Evolutionary conservation across 2,113 vertebrate genomes (phyloP).

Genomic region (Triplophysa dalaica): DNA sequence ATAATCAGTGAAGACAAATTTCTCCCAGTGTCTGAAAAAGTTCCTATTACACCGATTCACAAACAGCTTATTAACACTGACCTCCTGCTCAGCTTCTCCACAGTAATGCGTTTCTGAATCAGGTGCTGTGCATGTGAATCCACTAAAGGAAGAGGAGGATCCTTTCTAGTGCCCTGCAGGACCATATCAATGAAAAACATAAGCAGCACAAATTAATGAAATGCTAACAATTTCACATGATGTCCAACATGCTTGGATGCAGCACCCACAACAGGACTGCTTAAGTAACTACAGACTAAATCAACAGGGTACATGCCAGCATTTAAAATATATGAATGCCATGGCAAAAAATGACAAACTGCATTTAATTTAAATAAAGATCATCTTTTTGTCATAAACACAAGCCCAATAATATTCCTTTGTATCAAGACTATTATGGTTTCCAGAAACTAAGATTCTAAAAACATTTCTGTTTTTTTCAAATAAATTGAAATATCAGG

Average conservation of each 20-base stretch:
- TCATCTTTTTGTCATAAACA: too few relatives aligned
- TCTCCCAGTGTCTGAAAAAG: too few relatives aligned
- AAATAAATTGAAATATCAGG: too few relatives aligned
- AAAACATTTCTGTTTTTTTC: too few relatives aligned
- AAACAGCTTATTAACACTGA: slow-evolving; percentile 65
- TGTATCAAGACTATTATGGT: too few relatives aligned
- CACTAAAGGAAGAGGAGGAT: slow-evolving; percentile 79
- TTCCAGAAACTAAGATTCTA: too few relatives aligned
- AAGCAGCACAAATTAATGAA: background rate
- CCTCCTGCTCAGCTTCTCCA: slow-evolving; percentile 88
- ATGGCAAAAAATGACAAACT: background rate
- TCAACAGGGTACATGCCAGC: background rate
- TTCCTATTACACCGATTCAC: too few relatives aligned
- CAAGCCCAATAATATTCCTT: too few relatives aligned
- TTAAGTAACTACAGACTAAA: slow-evolving; percentile 11
- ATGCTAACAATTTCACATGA: background rate
- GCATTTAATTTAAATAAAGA: too few relatives aligned
- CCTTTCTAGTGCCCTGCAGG: slow-evolving; percentile 40
- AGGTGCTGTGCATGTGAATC: slow-evolving; percentile 87
- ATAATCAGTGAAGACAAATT: too few relatives aligned
- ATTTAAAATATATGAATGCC: background rate
- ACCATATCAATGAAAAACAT: background rate
- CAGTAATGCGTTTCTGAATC: slow-evolving; percentile 87
- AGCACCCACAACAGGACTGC: slow-evolving; percentile 49
- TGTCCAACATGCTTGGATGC: background rate